Evolutionary conservation across 2,797 vertebrate species (phyloP), one percentile per base, ranked within the genome.

Genomic region (Rallus crepitans): DNA sequence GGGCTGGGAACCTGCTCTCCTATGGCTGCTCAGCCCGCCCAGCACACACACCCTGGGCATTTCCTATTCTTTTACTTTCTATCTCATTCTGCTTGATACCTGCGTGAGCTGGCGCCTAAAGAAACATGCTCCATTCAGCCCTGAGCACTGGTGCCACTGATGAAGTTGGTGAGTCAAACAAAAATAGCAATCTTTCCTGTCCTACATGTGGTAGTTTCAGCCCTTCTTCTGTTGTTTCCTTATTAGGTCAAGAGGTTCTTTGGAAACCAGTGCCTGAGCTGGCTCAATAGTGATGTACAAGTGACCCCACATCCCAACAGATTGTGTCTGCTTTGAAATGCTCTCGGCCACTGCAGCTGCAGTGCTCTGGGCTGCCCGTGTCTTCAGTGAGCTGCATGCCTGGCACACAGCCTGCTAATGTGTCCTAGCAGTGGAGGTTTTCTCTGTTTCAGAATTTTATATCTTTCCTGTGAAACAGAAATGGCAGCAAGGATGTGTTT

Each of bases 11-110:
- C 23, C 28, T 12, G 18, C 30, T 35, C 66, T 56, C 30, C 6
- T 0, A 1, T 0, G 0, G 33, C 65, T 1, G 0, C n/a, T 7
- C 35, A 42, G 33, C 47, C 12, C 3, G 12, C 52, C 45, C 56
- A 48, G 56, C 66, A 30, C 50, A 3, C 4, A 0, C 19, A 72
- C 48, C 84, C 52, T 0, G 1, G 40, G 45, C 56, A 24, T 52
- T 80, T 55, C 57, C 53, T 76, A 63, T 39, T 28, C 87, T 65
- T 9, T 35, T 71, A 4, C 7, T 77, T 71, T 35, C 25, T 59
- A 12, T 88, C 27, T 77, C 8, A 3, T 25, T 45, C 11, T 25
- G 10, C 59, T 76, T 65, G 83, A 55, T 33, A 33, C 56, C 60
- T 57, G 52, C 0, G 1, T 59, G 69, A 77, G 28, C 73, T 59